These are phyloP conservation scores for Xiphophorus hellerii DNA, from an alignment of 2,113 vertebrate genomes.

Conservation along the genomic window DNA sequence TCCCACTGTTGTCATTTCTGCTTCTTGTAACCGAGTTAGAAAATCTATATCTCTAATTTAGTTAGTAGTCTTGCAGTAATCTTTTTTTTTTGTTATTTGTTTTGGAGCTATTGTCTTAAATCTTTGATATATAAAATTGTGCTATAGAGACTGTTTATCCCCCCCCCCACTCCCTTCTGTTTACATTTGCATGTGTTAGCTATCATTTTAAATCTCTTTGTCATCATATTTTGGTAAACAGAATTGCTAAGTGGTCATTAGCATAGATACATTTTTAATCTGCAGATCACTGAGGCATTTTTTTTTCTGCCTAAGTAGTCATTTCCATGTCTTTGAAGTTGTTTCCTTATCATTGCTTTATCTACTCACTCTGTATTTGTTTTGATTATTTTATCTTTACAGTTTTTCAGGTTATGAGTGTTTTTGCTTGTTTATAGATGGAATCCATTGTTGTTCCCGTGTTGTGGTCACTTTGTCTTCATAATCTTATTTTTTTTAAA, in stretches of 20 bases:
- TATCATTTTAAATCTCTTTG: too few species aligned
- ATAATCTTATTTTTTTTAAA: background rate
- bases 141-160: too few species aligned
- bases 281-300: background rate
- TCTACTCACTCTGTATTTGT: background rate
- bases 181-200: too few species aligned
- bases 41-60: background rate
- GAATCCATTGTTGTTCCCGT: constrained; percentile 1
- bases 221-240: background rate
- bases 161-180: too few species aligned
- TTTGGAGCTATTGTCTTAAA: background rate
- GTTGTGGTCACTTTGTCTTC: constrained; percentile 6
- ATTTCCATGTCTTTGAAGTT: background rate
- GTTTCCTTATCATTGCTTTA: background rate
- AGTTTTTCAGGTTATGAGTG: background rate
- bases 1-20: background rate
- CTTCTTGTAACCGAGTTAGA: background rate
- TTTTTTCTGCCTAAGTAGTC: background rate
- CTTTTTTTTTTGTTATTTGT: background rate
- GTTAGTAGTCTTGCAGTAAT: background rate
- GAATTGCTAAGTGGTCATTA: background rate
- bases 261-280: too few species aligned
- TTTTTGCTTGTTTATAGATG: constrained; percentile 1
- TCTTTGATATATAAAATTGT: background rate
- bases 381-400: background rate